phyloP scores from a whole-genome alignment of 2,113 vertebrate species.

The Ptychochromis oligacanthus region DNA sequence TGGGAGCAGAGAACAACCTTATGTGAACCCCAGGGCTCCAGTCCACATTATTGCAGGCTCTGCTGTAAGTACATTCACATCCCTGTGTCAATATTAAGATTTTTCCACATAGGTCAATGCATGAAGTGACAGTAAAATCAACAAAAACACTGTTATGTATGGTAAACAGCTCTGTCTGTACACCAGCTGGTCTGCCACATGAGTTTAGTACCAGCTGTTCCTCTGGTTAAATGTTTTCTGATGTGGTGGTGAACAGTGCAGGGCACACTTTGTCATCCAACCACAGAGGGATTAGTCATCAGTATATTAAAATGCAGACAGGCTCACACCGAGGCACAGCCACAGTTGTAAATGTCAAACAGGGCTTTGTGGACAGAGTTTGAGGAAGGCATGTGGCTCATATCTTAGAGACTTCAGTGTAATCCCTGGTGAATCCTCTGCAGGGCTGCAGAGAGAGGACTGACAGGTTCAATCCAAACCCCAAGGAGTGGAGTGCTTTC shows the following conservation, averaged over 20 bases:
- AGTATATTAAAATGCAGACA: slow-evolving; percentile 42
- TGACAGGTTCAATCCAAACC: slow-evolving; percentile 82
- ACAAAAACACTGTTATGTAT: slow-evolving; percentile 48
- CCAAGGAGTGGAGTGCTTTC: slow-evolving; percentile 86
- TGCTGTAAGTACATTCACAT: slow-evolving; percentile 81
- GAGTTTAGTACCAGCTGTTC: slow-evolving; percentile 54
- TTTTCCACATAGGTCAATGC: slow-evolving; percentile 16
- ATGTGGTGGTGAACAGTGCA: slow-evolving; percentile 56
- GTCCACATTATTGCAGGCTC: slow-evolving; percentile 91
- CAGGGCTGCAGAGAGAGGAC: slow-evolving; percentile 88
- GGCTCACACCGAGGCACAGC: slow-evolving; percentile 38
- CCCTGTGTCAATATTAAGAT: neutral
- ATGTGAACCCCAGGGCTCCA: slow-evolving; percentile 85
- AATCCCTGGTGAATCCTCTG: slow-evolving; percentile 4
- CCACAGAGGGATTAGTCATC: slow-evolving; percentile 65
- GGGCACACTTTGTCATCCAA: slow-evolving; percentile 47
- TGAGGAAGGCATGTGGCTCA: slow-evolving; percentile 2
- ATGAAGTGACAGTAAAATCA: slow-evolving; percentile 28
- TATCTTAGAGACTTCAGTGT: neutral
- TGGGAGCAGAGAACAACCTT: slow-evolving; percentile 82
- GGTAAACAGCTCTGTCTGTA: slow-evolving; percentile 38
- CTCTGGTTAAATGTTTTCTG: slow-evolving; percentile 53
- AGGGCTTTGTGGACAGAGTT: slow-evolving; percentile 17
- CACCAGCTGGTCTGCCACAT: slow-evolving; percentile 38
- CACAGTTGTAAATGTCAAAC: slow-evolving; percentile 55